phyloP scores from a whole-genome alignment of 2,113 vertebrate genomes.

The Hypanus sabinus region DNA sequence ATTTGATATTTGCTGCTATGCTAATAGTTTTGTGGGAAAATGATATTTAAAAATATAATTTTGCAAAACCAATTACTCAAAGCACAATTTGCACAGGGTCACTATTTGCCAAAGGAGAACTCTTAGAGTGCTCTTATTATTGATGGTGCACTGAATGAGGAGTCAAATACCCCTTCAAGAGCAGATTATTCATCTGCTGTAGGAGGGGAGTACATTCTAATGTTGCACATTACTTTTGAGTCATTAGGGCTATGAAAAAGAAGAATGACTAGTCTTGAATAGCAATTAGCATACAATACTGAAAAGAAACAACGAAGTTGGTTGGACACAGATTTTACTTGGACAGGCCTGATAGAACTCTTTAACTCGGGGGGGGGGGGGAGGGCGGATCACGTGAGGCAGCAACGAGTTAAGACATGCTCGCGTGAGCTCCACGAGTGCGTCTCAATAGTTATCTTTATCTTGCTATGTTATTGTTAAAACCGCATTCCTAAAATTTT shows the following conservation, averaged over 20 bases:
- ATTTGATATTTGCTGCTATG: neutral
- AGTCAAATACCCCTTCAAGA: neutral
- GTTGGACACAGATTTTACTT: conserved; percentile 1
- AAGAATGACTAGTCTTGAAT: neutral
- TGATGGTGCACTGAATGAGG: neutral
- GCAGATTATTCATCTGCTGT: neutral
- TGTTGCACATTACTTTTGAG: neutral
- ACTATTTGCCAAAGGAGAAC: neutral
- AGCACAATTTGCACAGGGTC: neutral
- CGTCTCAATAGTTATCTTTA: too few species aligned
- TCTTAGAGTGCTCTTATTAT: neutral
- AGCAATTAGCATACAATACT: neutral
- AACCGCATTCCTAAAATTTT: too few species aligned
- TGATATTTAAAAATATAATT: neutral
- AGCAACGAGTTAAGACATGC: too few species aligned
- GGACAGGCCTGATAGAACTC: neutral
- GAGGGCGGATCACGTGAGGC: too few species aligned
- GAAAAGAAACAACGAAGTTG: neutral
- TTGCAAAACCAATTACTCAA: neutral
- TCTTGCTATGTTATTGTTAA: too few species aligned
- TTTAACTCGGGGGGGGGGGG: too few species aligned
- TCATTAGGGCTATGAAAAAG: neutral
- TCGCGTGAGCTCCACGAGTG: too few species aligned
- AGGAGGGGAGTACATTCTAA: neutral
- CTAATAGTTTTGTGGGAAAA: neutral